Percentiles rank a stretch among this genome's conserved stretches.
These are phyloP conservation scores for Aspidiotus rigidus DNA, from an alignment of 2,888 invertebrate genomes.

Conservation along the genomic window DNA sequence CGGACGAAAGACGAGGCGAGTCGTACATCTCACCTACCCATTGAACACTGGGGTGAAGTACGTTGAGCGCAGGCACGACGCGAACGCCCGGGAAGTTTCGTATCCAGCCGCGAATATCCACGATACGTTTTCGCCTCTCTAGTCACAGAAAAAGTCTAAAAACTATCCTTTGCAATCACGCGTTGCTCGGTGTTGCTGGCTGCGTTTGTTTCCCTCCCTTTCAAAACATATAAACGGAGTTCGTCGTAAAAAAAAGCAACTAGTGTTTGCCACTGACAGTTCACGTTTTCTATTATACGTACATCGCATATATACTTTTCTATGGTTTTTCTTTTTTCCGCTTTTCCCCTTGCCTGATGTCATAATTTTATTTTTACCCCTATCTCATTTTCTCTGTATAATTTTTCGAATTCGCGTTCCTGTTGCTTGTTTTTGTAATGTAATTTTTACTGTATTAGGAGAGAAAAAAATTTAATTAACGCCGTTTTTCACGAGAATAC, in stretches of 20 bases:
- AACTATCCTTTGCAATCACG: slow-evolving; percentile 24
- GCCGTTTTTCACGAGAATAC: too few species aligned
- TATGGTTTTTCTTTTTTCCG: not conserved
- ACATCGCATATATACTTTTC: not conserved
- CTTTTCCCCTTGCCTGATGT: not conserved
- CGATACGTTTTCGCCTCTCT: slow-evolving; percentile 17
- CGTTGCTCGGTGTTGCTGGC: slow-evolving; percentile 25
- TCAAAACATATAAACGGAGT: slow-evolving; percentile 9
- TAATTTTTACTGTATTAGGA: too few species aligned
- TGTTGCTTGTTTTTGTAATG: too few species aligned
- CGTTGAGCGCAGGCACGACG: slow-evolving; percentile 22
- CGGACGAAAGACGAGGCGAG: slow-evolving; percentile 23
- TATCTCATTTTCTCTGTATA: too few species aligned
- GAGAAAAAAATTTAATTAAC: too few species aligned
- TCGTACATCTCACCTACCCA: slow-evolving; percentile 14
- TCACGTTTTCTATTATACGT: slow-evolving; percentile 11
- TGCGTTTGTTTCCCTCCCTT: not conserved
- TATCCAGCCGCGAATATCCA: slow-evolving; percentile 26
- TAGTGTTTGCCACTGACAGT: slow-evolving; percentile 30
- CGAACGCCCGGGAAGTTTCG: slow-evolving; percentile 27
- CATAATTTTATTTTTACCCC: not conserved
- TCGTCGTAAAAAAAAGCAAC: slow-evolving; percentile 30
- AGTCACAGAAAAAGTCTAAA: slow-evolving; percentile 20
- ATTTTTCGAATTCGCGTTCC: too few species aligned
- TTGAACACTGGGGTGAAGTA: not conserved